Evolutionary conservation across 2,113 vertebrate species (phyloP).

Genomic region (Cricetomys ansorgei): DNA sequence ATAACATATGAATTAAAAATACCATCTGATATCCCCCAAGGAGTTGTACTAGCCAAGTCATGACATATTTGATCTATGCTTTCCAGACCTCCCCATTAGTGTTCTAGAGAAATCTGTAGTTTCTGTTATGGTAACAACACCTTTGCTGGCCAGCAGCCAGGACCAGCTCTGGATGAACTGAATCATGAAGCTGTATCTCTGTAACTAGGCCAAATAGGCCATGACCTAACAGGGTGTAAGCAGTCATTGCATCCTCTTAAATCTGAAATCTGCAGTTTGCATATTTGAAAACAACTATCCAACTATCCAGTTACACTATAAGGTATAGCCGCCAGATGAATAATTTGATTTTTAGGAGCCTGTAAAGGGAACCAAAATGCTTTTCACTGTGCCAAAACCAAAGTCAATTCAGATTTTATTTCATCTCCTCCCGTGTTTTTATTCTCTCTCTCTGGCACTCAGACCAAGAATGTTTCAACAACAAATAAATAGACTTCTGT

Average conservation of each 20-base stretch:
- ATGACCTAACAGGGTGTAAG: conserved; percentile 70
- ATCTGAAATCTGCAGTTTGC: conserved; percentile 69
- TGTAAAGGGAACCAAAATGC: conserved; percentile 64
- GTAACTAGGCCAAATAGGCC: conserved; percentile 77
- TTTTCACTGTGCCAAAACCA: conserved; percentile 72
- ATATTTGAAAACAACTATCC: conserved; percentile 73
- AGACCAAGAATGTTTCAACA: conserved; percentile 70
- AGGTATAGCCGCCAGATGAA: conserved; percentile 72
- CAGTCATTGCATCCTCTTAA: conserved; percentile 72
- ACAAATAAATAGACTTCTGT: conserved; percentile 63
- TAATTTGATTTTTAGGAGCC: conserved; percentile 78
- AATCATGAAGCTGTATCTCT: conserved; percentile 62
- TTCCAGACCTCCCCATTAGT: conserved; percentile 49
- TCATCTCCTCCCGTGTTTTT: conserved; percentile 70
- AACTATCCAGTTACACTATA: conserved; percentile 54
- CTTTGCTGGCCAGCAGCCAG: conserved; percentile 67
- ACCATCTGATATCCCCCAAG: background rate
- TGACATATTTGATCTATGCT: conserved; percentile 50
- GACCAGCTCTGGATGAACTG: background rate
- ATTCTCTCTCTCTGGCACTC: conserved; percentile 52
- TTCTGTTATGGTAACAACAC: conserved; percentile 65
- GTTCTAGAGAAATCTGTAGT: conserved; percentile 62
- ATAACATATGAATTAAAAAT: background rate
- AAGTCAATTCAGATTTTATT: conserved; percentile 79
- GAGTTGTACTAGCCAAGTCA: background rate